Base-by-base conservation (phyloP, 2,797 vertebrate genomes). In the Leuciscus waleckii region DNA sequence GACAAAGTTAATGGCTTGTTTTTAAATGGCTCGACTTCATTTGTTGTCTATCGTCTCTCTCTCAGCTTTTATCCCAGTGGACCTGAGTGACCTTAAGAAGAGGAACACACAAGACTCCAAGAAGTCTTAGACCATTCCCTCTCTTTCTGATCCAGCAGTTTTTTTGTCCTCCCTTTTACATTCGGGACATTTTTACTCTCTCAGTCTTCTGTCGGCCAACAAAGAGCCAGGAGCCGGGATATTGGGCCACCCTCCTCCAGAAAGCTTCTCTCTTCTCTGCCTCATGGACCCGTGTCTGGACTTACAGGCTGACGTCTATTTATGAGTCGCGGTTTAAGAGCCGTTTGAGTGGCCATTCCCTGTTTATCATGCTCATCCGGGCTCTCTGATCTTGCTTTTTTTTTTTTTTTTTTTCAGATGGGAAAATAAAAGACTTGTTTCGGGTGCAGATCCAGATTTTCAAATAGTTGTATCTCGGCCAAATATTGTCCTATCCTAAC, bases 11-110 rank as follows among this genome's bases (percentile, higher is more conserved):
- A 14, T 7, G 11, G 2, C 4, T 2, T 26, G 51, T 58, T 35
- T 51, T 74, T n/a, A 7, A 26, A 56, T 9, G 1, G 4, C 0
- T 56, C 7, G 3, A 2, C 39, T 35, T 74, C 0, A 23, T 46
- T 35, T 43, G 1, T 61, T 41, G 37, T 82, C 10, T 1, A 1
- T 39, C 46, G 79, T 43, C 11, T 89, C 5, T 89, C 6, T 84
- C 87, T 41, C 94, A 99, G 98, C 97, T 86, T 99, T 99, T 90
- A 98, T 97, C 90, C 98, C 98, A 76, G 95, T 99, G 54, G 98
- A 99, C 94, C 95, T 99, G 94, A 97, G 96, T 16, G 98, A 99
- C 90, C 95, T 99, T 93, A 99, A 97, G 93, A 97, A 97, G 91
- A 96, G 97, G 92, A 97, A 94, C 93, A 95, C 96, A 96, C 98